phyloP scores from a whole-genome alignment of 1,140 invertebrate genomes.

The Drosophila neocordata region DNA sequence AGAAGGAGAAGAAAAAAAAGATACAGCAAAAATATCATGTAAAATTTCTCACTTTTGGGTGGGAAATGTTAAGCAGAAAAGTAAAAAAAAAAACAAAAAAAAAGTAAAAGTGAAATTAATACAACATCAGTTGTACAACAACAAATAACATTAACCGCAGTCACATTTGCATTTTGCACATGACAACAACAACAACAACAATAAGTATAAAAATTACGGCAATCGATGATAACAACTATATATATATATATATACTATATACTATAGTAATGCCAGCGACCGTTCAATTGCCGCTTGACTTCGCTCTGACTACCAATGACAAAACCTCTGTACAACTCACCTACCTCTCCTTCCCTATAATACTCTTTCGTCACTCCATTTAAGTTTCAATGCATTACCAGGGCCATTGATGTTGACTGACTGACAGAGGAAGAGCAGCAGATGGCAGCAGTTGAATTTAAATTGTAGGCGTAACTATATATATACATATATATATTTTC shows the following conservation, averaged over 20 bases:
- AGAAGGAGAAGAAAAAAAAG: conserved; percentile 29
- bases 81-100: conserved; percentile 38
- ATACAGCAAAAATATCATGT: conserved; percentile 53
- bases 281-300: conserved; percentile 44
- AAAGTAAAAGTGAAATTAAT: conserved; percentile 81
- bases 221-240: conserved; percentile 64
- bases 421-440: background rate
- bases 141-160: conserved; percentile 62
- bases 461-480: conserved; percentile 23
- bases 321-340: conserved; percentile 8
- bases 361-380: conserved; percentile 12
- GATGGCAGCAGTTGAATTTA: background rate
- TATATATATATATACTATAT: no score
- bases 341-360: background rate
- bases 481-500: conserved; percentile 30
- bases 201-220: conserved; percentile 33
- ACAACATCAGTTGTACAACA: conserved; percentile 29
- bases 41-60: conserved; percentile 74
- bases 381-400: conserved; percentile 35
- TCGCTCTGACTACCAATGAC: conserved; percentile 55
- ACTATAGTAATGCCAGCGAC: conserved; percentile 20
- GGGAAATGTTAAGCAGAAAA: conserved; percentile 77
- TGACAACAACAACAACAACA: conserved; percentile 40
- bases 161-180: conserved; percentile 73
- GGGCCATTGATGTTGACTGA: conserved; percentile 7